Evolutionary conservation across 2,113 vertebrate species (phyloP).

Genomic region (Beaufortia kweichowensis): DNA sequence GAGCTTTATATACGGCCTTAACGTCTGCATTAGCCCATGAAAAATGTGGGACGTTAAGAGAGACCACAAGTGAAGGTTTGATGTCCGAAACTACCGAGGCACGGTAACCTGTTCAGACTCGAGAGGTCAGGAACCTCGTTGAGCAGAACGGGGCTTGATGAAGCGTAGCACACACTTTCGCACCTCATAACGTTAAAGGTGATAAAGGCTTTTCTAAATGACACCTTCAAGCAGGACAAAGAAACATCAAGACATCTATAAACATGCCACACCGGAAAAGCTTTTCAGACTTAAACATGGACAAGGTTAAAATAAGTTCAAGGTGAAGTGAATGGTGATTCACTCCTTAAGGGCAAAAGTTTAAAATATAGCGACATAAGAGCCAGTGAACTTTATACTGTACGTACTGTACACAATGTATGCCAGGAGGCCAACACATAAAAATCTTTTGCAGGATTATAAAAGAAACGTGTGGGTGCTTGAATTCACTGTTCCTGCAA

Average conservation of each 20-base stretch:
- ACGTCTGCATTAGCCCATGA: background rate
- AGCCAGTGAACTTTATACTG: background rate
- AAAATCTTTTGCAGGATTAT: background rate
- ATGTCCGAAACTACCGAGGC: slow-evolving; percentile 4
- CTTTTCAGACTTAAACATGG: background rate
- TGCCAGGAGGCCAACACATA: background rate
- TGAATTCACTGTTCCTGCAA: background rate
- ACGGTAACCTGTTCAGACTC: slow-evolving; percentile 20
- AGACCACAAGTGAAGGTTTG: slow-evolving; percentile 1
- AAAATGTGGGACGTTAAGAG: background rate
- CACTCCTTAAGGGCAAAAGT: background rate
- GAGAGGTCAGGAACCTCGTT: background rate
- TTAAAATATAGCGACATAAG: background rate
- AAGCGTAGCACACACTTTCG: slow-evolving; percentile 17
- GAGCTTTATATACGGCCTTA: slow-evolving; percentile 6
- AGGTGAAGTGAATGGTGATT: slow-evolving; percentile 26
- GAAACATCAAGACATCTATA: background rate
- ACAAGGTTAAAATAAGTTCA: slow-evolving; percentile 12
- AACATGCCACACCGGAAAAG: slow-evolving; percentile 1
- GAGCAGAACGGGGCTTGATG: slow-evolving; percentile 8
- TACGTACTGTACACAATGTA: background rate
- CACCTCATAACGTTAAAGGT: slow-evolving; percentile 22
- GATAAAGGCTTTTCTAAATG: slow-evolving; percentile 15
- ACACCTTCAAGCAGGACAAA: slow-evolving; percentile 7
- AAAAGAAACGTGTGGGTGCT: background rate